Base-by-base conservation (phyloP, 2,888 invertebrate genomes). In the Dione juno region DNA sequence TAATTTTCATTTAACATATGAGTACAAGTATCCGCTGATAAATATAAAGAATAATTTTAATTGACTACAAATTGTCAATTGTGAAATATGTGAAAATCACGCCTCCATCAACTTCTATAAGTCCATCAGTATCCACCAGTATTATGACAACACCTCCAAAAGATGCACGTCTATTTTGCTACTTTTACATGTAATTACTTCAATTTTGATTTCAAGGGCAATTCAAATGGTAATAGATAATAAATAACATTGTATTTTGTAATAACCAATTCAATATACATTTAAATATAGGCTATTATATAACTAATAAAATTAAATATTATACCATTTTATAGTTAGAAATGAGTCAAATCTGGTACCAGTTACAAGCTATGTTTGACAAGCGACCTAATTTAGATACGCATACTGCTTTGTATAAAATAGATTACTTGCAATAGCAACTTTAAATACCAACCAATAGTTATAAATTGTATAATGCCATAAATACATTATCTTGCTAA, bases 121-220 rank as follows among this genome's bases (percentile, higher is more conserved):
- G 28, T 3, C 28, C 5, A 3, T 5, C 5, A 3, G 28, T 28
- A 28, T 28, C 2, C 28, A 28, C 5, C 28, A 28, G 28, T 28
- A 11, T 50, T 19, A 6, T 28, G 21, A n/a, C 28, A n/a, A n/a
- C n/a, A 5, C 45, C n/a, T 45, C 21, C 5, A 43, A 59, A 43
- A 43, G n/a, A 41, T 59, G 59, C 0, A 28, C 2, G 28, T 2
- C n/a, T 10, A 59, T 10, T n/a, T 28, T 43, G 28, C n/a, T n/a
- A 43, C 28, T 45, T 10, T 43, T 61, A 10, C 61, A 28, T 45
- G 43, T n/a, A n/a, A n/a, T n/a, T n/a, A 45, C 16, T 28, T 16
- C 6, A 57, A 61, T 21, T 61, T 21, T 1, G n/a, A 45, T n/a
- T 61, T 45, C 61, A 61, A 61, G 61, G 61, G 61, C 28, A 35